A percentile compares a stretch with the other conserved stretches of the same genome.
Conservation (phyloP, 2,113 vertebrate species). For the Solea solea region DNA sequence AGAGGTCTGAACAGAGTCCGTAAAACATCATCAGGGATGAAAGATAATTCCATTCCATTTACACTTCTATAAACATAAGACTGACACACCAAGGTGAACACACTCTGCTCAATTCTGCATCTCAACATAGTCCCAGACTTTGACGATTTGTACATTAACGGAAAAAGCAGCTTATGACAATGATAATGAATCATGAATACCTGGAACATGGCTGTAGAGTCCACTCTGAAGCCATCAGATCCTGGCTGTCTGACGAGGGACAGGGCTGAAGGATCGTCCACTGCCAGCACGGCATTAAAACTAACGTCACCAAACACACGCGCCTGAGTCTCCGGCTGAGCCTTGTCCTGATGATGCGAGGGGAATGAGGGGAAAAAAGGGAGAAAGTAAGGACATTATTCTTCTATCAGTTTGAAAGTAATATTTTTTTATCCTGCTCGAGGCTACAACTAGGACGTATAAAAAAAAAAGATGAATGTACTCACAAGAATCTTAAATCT, state of each 20-base stretch:
- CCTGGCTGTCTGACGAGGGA: constrained; percentile 90
- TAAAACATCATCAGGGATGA: no score
- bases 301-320: constrained; percentile 85
- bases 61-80: no score
- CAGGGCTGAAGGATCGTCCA: constrained; percentile 89
- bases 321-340: constrained; percentile 92
- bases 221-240: constrained; percentile 93
- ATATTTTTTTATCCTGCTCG: background rate
- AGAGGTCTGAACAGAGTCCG: no score
- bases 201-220: constrained; percentile 93
- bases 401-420: background rate
- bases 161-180: no score
- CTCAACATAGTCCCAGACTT: no score
- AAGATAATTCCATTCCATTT: no score
- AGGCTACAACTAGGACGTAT: background rate
- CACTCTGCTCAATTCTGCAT: no score
- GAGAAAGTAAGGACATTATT: background rate
- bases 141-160: no score
- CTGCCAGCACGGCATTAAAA: constrained; percentile 90
- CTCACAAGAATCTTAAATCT: constrained; percentile 96
- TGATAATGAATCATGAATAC: constrained; percentile 23
- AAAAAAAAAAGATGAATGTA: constrained; percentile 14
- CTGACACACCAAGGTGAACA: no score
- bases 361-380: background rate
- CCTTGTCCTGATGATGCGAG: constrained; percentile 85